Conservation (phyloP, 2,113 vertebrate species). For the Telmatochromis sp. region DNA sequence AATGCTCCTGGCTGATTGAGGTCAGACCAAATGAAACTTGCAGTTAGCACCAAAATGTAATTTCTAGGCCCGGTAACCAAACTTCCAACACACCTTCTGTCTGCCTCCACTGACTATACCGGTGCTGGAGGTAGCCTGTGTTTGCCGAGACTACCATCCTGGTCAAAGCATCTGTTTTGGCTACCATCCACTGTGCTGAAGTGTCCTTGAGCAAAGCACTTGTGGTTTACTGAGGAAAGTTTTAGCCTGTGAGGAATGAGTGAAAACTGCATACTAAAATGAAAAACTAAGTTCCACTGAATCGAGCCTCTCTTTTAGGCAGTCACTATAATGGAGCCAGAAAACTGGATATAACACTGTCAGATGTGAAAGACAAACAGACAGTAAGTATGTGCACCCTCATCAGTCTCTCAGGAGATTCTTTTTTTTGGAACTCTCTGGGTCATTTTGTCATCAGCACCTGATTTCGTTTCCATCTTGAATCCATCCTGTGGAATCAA, state of each 20-base stretch:
- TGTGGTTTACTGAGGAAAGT: not conserved
- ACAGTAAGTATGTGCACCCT: not conserved
- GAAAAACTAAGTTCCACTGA: slow-evolving; percentile 39
- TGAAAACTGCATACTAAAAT: not conserved
- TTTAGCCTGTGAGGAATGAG: not conserved
- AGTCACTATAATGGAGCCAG: not conserved
- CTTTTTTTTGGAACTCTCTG: not conserved
- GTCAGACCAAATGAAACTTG: slow-evolving; percentile 47
- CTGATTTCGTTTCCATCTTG: slow-evolving; percentile 1
- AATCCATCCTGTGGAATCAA: not conserved
- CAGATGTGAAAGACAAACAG: not conserved
- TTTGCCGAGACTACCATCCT: not conserved
- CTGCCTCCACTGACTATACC: not conserved
- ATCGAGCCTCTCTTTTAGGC: not conserved
- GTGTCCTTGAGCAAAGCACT: not conserved
- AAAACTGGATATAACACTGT: not conserved
- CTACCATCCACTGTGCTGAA: not conserved
- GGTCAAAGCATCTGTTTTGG: not conserved
- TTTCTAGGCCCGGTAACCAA: slow-evolving; percentile 30
- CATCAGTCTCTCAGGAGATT: not conserved
- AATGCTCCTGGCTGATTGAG: slow-evolving; percentile 39
- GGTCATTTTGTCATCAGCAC: slow-evolving; percentile 10
- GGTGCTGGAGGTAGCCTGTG: not conserved
- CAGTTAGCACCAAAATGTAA: slow-evolving; percentile 49
- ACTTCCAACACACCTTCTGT: slow-evolving; percentile 6